Evolutionary conservation across 1,140 invertebrate species (phyloP), one percentile per base, ranked within the genome.

Genomic region (Hyles euphorbiae): DNA sequence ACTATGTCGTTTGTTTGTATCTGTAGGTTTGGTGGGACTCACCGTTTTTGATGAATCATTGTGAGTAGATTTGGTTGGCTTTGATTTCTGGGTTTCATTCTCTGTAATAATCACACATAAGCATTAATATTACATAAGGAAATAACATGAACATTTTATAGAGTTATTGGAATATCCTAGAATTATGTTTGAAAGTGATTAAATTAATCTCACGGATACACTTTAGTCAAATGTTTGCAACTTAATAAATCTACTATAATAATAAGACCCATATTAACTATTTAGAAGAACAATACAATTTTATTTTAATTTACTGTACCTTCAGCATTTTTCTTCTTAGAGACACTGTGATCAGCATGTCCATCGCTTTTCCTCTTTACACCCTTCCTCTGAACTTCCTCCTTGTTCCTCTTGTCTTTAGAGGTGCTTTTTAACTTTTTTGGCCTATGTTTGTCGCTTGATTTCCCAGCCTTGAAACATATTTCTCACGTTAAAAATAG

Each of bases 301-400:
- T 22, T 22, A 22, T 22, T 22, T 22, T 22, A 22, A 22, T 22
- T 22, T 22, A 40, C 8, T 40, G 8, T 40, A 40, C 36, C 36
- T 40, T 40, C 36, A 40, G 5, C 8, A 8, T n/a, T 33, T 34
- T 60, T 77, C 56, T 82, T 83, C 46, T 65, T 82, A 3, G 63
- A 55, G 33, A 64, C 54, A 46, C 55, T 67, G 2, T 62, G 67
- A 53, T 68, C 70, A 49, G 65, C 49, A 33, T 40, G 8, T 11
- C 62, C 60, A 69, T 80, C 74, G 65, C 78, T 83, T 73, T 81
- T 84, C 54, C 83, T 68, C 61, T 87, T 87, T 5, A 62, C 57
- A 33, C 68, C 57, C 44, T 72, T 78, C 36, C 70, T 79, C 34
- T 64, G 57, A 2, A 53, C 10, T 50, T 81, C 72, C 36, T 81